These are phyloP conservation scores for Machimus rusticus DNA, from an alignment of 2,888 invertebrate genomes.

Conservation along the genomic window DNA sequence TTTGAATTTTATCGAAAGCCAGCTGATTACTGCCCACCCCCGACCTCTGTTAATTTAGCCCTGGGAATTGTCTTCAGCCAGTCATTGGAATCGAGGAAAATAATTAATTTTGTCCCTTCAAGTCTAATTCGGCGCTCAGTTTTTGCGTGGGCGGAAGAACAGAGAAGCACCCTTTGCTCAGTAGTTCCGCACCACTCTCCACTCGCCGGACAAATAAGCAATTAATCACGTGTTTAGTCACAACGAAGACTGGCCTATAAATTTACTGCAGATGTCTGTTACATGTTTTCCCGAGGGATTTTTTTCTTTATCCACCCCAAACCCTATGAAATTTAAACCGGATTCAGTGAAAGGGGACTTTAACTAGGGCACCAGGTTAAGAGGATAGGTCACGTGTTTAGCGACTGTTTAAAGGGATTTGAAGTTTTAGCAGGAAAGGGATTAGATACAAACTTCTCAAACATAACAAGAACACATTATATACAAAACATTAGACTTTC, in stretches of 20 bases:
- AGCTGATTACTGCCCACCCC: not conserved
- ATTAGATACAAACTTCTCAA: not conserved
- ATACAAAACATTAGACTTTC: too few species aligned
- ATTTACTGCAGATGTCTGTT: not conserved
- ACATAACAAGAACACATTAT: too few species aligned
- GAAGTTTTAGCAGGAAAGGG: not conserved
- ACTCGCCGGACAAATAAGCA: not conserved
- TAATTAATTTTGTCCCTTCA: slow-evolving; percentile 12
- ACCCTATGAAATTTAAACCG: not conserved
- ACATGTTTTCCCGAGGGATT: not conserved
- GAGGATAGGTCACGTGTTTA: not conserved
- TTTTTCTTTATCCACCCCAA: not conserved
- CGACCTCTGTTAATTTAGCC: not conserved
- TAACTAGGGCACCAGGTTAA: not conserved
- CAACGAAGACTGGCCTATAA: not conserved
- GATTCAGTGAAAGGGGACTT: not conserved
- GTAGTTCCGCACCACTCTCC: not conserved
- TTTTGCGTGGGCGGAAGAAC: not conserved
- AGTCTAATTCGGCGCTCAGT: not conserved
- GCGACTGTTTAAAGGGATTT: not conserved
- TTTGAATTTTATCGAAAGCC: not conserved
- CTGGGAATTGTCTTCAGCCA: not conserved
- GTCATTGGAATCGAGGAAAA: not conserved
- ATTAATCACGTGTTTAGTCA: slow-evolving; percentile 9
- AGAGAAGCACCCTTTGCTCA: not conserved